Percentiles rank a stretch among this genome's conserved stretches.
Conservation (phyloP, 1,140 invertebrate genomes). For the Drosophila arawakana region DNA sequence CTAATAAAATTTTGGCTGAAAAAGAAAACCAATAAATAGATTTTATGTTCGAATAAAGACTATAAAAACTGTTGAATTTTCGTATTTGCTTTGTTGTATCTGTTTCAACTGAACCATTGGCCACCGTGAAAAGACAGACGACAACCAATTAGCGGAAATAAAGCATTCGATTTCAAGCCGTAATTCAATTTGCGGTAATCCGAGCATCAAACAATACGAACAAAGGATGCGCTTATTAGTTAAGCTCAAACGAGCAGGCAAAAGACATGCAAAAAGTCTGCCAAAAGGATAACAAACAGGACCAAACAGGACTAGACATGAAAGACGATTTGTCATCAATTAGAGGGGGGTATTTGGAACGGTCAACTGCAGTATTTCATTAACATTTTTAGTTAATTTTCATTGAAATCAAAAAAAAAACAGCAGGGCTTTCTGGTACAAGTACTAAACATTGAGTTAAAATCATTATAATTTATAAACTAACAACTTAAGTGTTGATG, state of each 20-base stretch:
- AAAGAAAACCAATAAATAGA: slow-evolving; percentile 2
- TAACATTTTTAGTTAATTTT: neutral
- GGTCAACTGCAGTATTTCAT: neutral
- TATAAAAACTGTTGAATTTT: neutral
- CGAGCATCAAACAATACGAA: slow-evolving; percentile 7
- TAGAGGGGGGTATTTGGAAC: neutral
- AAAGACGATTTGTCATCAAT: slow-evolving; percentile 11
- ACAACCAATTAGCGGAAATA: slow-evolving; percentile 49
- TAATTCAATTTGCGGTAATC: slow-evolving; percentile 29
- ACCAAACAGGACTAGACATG: neutral
- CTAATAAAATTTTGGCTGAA: neutral
- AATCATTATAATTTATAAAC: too few relatives aligned
- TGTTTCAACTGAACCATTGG: neutral
- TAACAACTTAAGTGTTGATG: too few relatives aligned
- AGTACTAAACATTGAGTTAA: too few relatives aligned
- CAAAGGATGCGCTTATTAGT: slow-evolving; percentile 15
- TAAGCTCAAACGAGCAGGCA: slow-evolving; percentile 1
- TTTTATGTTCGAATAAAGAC: neutral
- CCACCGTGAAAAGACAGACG: slow-evolving; percentile 1
- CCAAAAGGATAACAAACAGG: neutral
- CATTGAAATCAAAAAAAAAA: neutral
- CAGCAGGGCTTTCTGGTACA: too few relatives aligned
- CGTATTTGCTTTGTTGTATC: neutral
- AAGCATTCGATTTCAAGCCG: slow-evolving; percentile 47
- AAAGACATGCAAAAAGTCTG: neutral